phyloP scores from a whole-genome alignment of 2,113 vertebrate species.

The Lamprologus lemairii region DNA sequence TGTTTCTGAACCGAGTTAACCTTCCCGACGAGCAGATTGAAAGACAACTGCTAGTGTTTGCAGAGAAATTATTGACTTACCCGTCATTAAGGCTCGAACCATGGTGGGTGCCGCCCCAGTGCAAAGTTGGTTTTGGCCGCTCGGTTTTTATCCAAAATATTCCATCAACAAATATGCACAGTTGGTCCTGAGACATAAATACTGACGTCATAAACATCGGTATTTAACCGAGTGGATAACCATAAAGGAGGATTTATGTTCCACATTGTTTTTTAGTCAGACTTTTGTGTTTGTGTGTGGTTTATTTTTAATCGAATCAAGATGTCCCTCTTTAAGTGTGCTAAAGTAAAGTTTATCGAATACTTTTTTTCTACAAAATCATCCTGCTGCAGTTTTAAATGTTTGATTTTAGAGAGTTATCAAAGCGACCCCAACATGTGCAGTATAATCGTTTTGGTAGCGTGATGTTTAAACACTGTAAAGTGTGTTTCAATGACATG shows the following conservation, averaged over 20 bases:
- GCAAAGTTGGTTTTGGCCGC: neutral
- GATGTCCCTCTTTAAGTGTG: neutral
- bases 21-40: neutral
- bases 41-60: conserved; percentile 17
- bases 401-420: neutral
- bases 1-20: neutral
- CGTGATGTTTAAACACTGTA: neutral
- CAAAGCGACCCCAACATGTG: neutral
- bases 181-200: neutral
- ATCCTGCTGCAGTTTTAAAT: neutral
- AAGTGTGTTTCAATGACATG: neutral
- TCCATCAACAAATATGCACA: neutral
- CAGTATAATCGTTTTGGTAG: neutral
- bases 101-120: neutral
- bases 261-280: neutral
- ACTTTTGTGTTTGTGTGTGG: neutral
- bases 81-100: neutral
- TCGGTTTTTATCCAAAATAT: neutral
- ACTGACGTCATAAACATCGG: neutral
- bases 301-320: neutral
- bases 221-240: neutral
- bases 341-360: neutral
- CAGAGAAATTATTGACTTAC: neutral
- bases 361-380: neutral
- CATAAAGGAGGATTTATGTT: neutral